Evolutionary conservation across 2,888 invertebrate species (phyloP).

Genomic region (Drosophila seclusa): DNA sequence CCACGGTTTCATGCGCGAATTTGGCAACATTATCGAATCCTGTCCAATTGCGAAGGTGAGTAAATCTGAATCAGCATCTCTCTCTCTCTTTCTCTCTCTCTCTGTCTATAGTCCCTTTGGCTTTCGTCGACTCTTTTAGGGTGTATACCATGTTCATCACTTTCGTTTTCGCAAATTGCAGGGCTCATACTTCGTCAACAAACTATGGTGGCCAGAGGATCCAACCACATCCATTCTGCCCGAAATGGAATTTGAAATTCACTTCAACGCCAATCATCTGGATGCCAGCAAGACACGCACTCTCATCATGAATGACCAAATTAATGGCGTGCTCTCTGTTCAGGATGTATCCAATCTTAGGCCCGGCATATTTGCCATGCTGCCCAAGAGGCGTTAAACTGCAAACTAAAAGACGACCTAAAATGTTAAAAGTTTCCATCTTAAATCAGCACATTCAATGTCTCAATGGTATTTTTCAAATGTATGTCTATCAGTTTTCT

Average conservation of each 20-base stretch:
- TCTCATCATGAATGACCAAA: slow-evolving; percentile 75
- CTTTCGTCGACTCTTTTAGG: slow-evolving; percentile 46
- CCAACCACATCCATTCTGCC: slow-evolving; percentile 75
- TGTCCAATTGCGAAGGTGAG: slow-evolving; percentile 82
- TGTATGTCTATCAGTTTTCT: slow-evolving; percentile 26
- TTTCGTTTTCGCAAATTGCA: slow-evolving; percentile 72
- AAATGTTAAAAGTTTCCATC: background rate
- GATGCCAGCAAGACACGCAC: slow-evolving; percentile 76
- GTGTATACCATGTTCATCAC: slow-evolving; percentile 49
- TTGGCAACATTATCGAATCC: slow-evolving; percentile 74
- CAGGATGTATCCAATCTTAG: slow-evolving; percentile 76
- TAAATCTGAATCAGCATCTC: background rate
- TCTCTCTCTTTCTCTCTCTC: background rate
- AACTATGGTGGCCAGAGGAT: slow-evolving; percentile 83
- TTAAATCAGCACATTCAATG: slow-evolving; percentile 27
- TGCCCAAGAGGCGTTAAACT: slow-evolving; percentile 67
- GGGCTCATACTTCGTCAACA: slow-evolving; percentile 80
- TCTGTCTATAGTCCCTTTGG: background rate
- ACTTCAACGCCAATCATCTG: slow-evolving; percentile 62
- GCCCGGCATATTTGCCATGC: slow-evolving; percentile 71
- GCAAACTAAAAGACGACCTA: too few relatives aligned
- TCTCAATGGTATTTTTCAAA: slow-evolving; percentile 66
- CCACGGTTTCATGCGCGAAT: slow-evolving; percentile 72
- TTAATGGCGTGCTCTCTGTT: slow-evolving; percentile 72
- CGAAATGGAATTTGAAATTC: slow-evolving; percentile 77